Conservation (phyloP, 2,888 invertebrate genomes). For the Heliconius sara region DNA sequence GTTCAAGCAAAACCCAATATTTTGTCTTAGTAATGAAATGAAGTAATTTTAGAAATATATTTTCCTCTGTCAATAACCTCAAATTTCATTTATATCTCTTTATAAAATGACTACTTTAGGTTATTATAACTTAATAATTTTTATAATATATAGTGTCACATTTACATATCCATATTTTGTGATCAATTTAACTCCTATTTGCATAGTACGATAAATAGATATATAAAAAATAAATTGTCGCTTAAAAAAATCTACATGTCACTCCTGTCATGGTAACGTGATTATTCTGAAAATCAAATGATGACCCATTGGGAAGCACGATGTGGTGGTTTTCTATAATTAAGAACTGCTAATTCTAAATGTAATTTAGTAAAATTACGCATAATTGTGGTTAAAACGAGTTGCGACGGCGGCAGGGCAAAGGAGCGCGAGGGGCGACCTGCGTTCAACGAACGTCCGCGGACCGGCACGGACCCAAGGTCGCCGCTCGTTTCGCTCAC, state of each 20-base stretch:
- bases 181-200: too few species aligned
- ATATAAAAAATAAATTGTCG: too few species aligned
- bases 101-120: too few species aligned
- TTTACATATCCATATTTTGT: too few species aligned
- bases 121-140: too few species aligned
- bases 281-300: conserved; percentile 38
- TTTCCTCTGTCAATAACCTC: too few species aligned
- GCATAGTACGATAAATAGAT: too few species aligned
- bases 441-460: conserved; percentile 83
- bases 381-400: conserved; percentile 72
- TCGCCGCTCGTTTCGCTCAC: conserved; percentile 77
- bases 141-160: too few species aligned
- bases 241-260: too few species aligned
- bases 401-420: conserved; percentile 60
- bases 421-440: conserved; percentile 54
- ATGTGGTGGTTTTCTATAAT: conserved; percentile 45
- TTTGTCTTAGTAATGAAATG: background rate
- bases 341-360: conserved; percentile 55
- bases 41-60: too few species aligned
- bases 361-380: conserved; percentile 62
- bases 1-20: too few species aligned
- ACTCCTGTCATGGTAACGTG: background rate
- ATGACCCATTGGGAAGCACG: conserved; percentile 33
- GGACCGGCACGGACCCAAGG: conserved; percentile 79
- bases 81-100: too few species aligned